A percentile compares a stretch with the other conserved stretches of the same genome.
Evolutionary conservation across 1,140 invertebrate genomes (phyloP).

Genomic region (Sitobion miscanthi): DNA sequence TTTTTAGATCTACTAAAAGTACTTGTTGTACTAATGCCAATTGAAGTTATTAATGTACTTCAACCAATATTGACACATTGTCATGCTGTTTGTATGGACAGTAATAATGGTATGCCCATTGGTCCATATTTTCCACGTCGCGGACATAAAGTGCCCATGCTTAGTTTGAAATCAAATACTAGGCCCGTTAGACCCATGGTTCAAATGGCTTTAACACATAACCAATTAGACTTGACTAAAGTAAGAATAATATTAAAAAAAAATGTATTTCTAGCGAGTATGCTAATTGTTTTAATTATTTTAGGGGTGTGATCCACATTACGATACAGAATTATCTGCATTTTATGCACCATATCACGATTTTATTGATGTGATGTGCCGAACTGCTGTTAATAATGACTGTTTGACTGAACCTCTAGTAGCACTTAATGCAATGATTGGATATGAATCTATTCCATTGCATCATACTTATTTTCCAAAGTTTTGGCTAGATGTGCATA

Average conservation of each 20-base stretch:
- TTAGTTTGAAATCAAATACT: slow-evolving; percentile 62
- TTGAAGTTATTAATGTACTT: slow-evolving; percentile 80
- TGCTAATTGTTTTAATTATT: slow-evolving; percentile 55
- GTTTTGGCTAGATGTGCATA: slow-evolving; percentile 81
- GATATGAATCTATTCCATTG: slow-evolving; percentile 83
- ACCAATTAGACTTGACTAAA: slow-evolving; percentile 54
- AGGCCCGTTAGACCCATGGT: slow-evolving; percentile 82
- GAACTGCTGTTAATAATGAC: slow-evolving; percentile 83
- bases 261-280: neutral
- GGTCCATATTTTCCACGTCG: slow-evolving; percentile 78
- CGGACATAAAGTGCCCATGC: slow-evolving; percentile 63
- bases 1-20: slow-evolving; percentile 82
- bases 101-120: slow-evolving; percentile 70
- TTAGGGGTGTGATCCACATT: slow-evolving; percentile 77
- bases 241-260: slow-evolving; percentile 59
- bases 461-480: slow-evolving; percentile 84
- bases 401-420: slow-evolving; percentile 80
- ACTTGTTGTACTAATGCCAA: slow-evolving; percentile 81
- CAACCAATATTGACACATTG: slow-evolving; percentile 85
- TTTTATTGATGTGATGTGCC: slow-evolving; percentile 85
- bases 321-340: slow-evolving; percentile 77
- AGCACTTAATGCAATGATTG: slow-evolving; percentile 82
- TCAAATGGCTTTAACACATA: slow-evolving; percentile 78
- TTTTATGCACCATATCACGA: slow-evolving; percentile 85
- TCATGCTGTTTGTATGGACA: slow-evolving; percentile 81